Base-by-base conservation (phyloP, 2,797 vertebrate species). In the Poeciliopsis presidionis region DNA sequence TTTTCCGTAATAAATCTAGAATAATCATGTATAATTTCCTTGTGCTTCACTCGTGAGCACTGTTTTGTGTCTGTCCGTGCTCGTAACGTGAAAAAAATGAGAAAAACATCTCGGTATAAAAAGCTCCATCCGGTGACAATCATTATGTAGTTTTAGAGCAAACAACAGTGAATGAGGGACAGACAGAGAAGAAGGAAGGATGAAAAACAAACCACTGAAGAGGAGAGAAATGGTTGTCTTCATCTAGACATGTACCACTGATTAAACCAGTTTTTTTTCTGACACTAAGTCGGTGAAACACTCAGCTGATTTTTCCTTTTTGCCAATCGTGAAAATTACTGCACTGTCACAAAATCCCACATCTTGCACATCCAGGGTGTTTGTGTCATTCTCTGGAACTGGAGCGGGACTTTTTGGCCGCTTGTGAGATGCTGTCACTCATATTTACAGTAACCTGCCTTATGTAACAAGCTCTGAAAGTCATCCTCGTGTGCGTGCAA, bases 181-280 rank as follows among this genome's bases (percentile, higher is more conserved):
- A 36, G 22, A 22, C 63, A 41, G 82, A 90, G 80, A 43, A 8
- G 84, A 88, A 67, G 45, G 18, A 75, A 70, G 73, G 39, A 73
- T 14, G n/a, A 92, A 84, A 91, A 92, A 90, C 83, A 86, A 84
- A 57, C 72, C 39, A 81, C 90, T 72, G 89, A 91, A 91, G 83
- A 84, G 78, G 74, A 90, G 69, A 78, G 74, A 93, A 93, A 91
- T 92, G 90, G 89, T 74, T 25, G 78, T n/a, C 59, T 36, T 63
- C 16, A 36, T 36, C 18, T 8, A 63, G 30, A 63, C 16, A 63
- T 20, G 18, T 28, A 22, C 33, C 84, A 86, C 72, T 72, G 71
- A 88, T 74, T 81, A 82, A 89, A 82, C 78, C 69, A 76, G 76
- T 9, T 9, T 43, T 43, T 84, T 81, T 33, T 82, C 57, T 3